A percentile compares a stretch with the other conserved stretches of the same genome.
These are phyloP conservation scores for Craniophora ligustri DNA, from an alignment of 2,888 invertebrate genomes.

Conservation along the genomic window DNA sequence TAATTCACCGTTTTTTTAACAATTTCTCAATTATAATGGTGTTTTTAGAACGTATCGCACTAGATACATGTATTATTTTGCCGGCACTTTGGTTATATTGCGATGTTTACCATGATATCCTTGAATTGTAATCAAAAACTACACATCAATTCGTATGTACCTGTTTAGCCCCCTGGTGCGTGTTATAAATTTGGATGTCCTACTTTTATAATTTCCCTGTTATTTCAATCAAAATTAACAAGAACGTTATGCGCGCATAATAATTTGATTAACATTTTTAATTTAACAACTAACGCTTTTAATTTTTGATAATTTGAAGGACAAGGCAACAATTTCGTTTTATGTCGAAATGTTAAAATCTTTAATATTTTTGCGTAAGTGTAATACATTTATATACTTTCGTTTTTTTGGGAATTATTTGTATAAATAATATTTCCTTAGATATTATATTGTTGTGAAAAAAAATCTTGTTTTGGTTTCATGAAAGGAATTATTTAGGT, in stretches of 20 bases:
- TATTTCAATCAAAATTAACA: neutral
- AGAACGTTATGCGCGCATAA: neutral
- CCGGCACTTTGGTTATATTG: slow-evolving; percentile 82
- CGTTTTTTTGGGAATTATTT: too few species aligned
- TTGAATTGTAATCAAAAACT: slow-evolving; percentile 61
- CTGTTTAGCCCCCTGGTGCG: slow-evolving; percentile 38
- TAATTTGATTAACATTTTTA: neutral
- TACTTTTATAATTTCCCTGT: slow-evolving; percentile 3
- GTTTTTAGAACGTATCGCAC: neutral
- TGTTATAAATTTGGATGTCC: slow-evolving; percentile 25
- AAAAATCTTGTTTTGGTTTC: too few species aligned
- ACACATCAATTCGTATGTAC: slow-evolving; percentile 9
- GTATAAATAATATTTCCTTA: too few species aligned
- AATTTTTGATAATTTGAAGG: slow-evolving; percentile 8
- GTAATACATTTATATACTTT: too few species aligned
- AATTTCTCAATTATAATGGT: slow-evolving; percentile 33
- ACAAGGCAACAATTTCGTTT: neutral
- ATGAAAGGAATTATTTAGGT: too few species aligned
- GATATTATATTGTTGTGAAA: too few species aligned
- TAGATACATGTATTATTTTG: slow-evolving; percentile 39
- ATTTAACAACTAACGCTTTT: slow-evolving; percentile 1
- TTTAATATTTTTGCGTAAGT: neutral
- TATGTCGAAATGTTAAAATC: neutral
- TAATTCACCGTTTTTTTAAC: slow-evolving; percentile 18
- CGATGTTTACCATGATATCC: slow-evolving; percentile 72